Evolutionary conservation across 2,888 invertebrate species (phyloP).

Genomic region (Rhingia rostrata): DNA sequence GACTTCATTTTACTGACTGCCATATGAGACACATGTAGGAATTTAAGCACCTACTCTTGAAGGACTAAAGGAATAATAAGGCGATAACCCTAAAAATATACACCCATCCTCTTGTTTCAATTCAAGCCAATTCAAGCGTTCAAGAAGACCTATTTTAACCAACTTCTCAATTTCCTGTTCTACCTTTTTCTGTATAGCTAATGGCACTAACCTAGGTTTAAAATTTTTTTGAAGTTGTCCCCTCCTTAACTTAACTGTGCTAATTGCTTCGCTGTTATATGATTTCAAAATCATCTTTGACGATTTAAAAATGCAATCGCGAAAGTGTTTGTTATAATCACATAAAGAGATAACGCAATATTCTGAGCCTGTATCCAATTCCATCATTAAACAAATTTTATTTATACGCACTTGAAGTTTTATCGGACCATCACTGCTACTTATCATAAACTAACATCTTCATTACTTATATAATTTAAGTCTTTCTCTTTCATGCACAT

Average conservation of each 20-base stretch:
- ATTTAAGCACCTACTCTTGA: constrained; percentile 13
- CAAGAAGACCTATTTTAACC: constrained; percentile 13
- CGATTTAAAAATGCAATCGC: constrained; percentile 9
- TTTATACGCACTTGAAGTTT: constrained; percentile 33
- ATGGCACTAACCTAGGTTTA: no score
- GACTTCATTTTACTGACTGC: constrained; percentile 71
- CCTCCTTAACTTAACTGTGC: constrained; percentile 71
- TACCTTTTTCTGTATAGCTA: not conserved
- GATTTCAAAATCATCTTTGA: constrained; percentile 77
- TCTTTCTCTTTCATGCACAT: constrained; percentile 46
- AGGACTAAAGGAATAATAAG: constrained; percentile 44
- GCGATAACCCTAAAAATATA: constrained; percentile 67
- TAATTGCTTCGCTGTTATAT: constrained; percentile 76
- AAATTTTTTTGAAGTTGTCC: constrained; percentile 18
- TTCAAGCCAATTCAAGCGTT: constrained; percentile 26
- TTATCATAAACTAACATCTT: constrained; percentile 32
- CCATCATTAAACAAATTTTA: constrained; percentile 33
- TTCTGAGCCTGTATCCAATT: constrained; percentile 62
- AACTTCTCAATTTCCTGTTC: constrained; percentile 20
- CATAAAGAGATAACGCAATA: constrained; percentile 44
- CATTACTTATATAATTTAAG: constrained; percentile 40
- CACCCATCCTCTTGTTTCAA: constrained; percentile 45
- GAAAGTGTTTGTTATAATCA: constrained; percentile 19
- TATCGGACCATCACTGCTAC: constrained; percentile 17
- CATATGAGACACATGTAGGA: constrained; percentile 71